Conservation (phyloP, 2,113 vertebrate species). For the Meleagris gallopavo region DNA sequence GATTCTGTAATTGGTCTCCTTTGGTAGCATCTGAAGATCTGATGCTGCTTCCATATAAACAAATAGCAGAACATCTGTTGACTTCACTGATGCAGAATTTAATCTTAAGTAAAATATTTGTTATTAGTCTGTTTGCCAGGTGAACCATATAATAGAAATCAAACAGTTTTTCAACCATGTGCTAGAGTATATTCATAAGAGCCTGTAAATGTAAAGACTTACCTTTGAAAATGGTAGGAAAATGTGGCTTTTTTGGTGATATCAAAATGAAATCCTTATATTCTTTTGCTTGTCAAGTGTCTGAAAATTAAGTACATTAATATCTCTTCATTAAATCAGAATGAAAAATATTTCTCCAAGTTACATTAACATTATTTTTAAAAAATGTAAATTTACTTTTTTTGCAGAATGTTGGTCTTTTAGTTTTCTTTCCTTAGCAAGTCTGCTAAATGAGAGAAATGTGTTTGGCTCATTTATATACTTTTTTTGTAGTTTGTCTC, state of each 20-base stretch:
- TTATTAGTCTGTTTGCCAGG: constrained; percentile 16
- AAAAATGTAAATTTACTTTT: not conserved
- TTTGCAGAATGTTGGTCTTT: not conserved
- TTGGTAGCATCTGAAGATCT: not conserved
- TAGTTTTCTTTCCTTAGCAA: not conserved
- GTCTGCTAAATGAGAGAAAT: not conserved
- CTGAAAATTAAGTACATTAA: not conserved
- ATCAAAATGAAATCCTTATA: not conserved
- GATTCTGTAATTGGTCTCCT: not conserved
- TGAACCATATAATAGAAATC: not conserved
- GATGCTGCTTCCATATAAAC: not conserved
- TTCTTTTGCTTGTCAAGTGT: not conserved
- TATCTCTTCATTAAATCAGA: not conserved
- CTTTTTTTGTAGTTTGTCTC: not conserved
- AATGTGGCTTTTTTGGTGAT: not conserved
- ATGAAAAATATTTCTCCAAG: not conserved
- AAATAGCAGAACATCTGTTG: constrained; percentile 28
- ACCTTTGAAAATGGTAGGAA: not conserved
- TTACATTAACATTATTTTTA: not conserved
- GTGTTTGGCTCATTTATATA: not conserved
- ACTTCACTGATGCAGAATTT: constrained; percentile 21
- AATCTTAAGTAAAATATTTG: constrained; percentile 31
- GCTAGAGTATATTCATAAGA: not conserved
- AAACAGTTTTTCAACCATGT: not conserved
- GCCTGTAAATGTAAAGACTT: not conserved